phyloP scores from a whole-genome alignment of 2,113 vertebrate genomes.

The Chionomys nivalis region DNA sequence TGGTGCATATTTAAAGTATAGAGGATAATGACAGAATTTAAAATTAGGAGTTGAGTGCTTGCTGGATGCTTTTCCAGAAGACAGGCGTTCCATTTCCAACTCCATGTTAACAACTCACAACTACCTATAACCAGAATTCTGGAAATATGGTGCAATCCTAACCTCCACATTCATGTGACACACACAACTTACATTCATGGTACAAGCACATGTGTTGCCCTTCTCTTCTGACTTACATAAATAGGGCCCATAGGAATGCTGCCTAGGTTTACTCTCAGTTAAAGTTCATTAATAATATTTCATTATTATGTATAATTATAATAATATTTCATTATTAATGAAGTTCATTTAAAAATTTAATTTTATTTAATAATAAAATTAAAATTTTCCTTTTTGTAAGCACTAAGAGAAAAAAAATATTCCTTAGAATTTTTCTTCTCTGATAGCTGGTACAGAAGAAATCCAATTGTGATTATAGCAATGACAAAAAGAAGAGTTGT shows the following conservation, averaged over 20 bases:
- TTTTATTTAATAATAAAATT: too few relatives aligned
- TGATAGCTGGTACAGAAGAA: not conserved
- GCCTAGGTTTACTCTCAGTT: not conserved
- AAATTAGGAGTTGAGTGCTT: not conserved
- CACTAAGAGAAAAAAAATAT: not conserved
- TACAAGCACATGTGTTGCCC: accelerated
- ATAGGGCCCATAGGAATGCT: not conserved
- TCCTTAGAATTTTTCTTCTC: not conserved
- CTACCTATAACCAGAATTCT: not conserved
- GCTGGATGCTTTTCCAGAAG: not conserved
- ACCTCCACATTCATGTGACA: too few relatives aligned
- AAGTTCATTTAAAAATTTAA: too few relatives aligned
- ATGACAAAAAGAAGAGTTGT: too few relatives aligned
- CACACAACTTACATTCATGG: too few relatives aligned
- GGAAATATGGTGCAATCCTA: not conserved
- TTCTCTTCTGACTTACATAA: not conserved
- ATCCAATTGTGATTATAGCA: not conserved
- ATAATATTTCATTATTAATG: too few relatives aligned
- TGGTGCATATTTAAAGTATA: not conserved
- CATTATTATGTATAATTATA: too few relatives aligned
- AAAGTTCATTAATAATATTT: not conserved
- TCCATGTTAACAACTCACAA: not conserved
- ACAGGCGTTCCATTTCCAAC: not conserved
- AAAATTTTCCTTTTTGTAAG: not conserved
- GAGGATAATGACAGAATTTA: not conserved